Base-by-base conservation (phyloP, 2,888 invertebrate species). In the Dysmachus trigonus region DNA sequence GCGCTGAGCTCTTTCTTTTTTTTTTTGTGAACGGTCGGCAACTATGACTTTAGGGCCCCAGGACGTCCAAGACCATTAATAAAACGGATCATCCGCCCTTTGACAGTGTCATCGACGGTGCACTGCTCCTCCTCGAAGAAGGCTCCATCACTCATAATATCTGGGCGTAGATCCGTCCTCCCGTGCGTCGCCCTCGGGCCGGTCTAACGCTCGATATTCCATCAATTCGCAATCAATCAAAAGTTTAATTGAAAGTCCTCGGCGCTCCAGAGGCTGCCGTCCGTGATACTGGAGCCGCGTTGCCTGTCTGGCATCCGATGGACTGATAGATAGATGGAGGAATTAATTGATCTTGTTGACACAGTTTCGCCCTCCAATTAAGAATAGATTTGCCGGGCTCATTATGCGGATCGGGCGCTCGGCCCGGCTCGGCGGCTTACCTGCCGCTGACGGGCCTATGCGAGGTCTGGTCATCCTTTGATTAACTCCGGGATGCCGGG, bases 151-250 rank as follows among this genome's bases (percentile, higher is more conserved):
- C 2, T 62, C 62, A 62, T 62, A 27, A 62, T 62, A 27, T 62
- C 62, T 22, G 18, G 62, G 27, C 27, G 62, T 18, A 10, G 18
- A 1, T 47, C 33, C n/a, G n/a, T n/a, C 27, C 10, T n/a, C n/a
- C n/a, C n/a, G n/a, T n/a, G 31, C 27, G 27, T 62, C 62, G 62
- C 62, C 62, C 3, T 22, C 22, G 62, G 53, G 62, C 18, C 27
- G 27, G 62, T 10, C 62, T 27, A 27, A 22, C 62, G 10, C 13
- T 62, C 62, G 62, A 62, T 62, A 33, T 53, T 31, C 47, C 74
- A 85, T 85, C 85, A 85, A 85, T 85, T 85, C 35, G 51, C 47
- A 85, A 76, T 85, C 85, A 85, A 85, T 85, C 85, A 85, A 83
- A 85, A 85, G 22, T 85, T 85, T 85, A 85, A 85, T 85, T 85